Conservation (phyloP, 1,140 invertebrate genomes). For the Mya arenaria region DNA sequence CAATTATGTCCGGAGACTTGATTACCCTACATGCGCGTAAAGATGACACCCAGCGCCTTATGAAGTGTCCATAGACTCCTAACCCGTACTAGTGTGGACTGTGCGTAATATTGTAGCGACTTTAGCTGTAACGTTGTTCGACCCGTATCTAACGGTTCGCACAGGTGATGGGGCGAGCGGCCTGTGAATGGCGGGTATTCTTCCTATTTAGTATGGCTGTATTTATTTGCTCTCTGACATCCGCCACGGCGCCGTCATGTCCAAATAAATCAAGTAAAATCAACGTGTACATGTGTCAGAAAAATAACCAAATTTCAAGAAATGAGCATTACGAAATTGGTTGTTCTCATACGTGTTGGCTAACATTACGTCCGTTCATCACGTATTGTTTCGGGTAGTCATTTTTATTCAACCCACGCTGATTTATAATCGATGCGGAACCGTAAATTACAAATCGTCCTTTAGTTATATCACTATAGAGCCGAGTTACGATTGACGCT, state of each 20-base stretch:
- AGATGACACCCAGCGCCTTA: constrained; percentile 29
- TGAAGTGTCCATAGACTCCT: too few species aligned
- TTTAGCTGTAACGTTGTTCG: constrained; percentile 28
- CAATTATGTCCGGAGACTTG: constrained; percentile 48
- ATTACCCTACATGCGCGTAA: constrained; percentile 31
- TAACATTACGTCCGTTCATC: not conserved
- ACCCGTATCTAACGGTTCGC: constrained; percentile 41
- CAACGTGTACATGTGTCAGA: constrained; percentile 27
- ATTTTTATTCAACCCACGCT: too few species aligned
- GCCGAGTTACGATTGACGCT: too few species aligned
- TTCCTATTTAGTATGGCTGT: constrained; percentile 21
- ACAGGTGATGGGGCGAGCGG: constrained; percentile 36
- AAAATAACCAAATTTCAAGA: constrained; percentile 9
- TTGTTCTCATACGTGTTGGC: not conserved
- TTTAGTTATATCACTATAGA: too few species aligned
- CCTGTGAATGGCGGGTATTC: constrained; percentile 34
- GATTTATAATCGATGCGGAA: too few species aligned
- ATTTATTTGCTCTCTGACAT: constrained; percentile 33
- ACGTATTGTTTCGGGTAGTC: not conserved
- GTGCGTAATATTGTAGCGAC: constrained; percentile 33
- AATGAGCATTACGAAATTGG: not conserved
- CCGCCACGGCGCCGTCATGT: constrained; percentile 46
- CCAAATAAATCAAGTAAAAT: constrained; percentile 47
- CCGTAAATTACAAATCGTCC: constrained; percentile 16
- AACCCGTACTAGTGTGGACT: too few species aligned